Evolutionary conservation across 2,797 vertebrate species (phyloP), one percentile per base, ranked within the genome.

Genomic region (Macropodus opercularis): DNA sequence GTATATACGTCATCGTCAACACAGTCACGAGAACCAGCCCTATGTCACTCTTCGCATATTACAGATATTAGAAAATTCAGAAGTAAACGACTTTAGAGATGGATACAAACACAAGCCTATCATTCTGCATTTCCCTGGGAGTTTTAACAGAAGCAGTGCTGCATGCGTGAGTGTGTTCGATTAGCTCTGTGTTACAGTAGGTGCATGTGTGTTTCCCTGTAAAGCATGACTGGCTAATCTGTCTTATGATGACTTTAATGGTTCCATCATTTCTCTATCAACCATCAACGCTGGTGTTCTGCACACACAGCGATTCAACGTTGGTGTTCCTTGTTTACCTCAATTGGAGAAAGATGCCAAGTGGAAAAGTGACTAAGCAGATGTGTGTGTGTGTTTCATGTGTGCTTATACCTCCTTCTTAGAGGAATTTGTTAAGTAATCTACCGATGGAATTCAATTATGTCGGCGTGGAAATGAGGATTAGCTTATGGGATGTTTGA

Each of bases 401-500:
- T 43, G 53, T 44, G 15, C 27, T 23, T 65, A 23, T 49, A 59
- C 65, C 55, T 81, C 52, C 58, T 59, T 75, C 65, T 65, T 22
- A 3, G 68, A 67, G 66, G 70, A 85, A 83, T 86, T 69, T 82
- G 81, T 82, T 77, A 48, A 59, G 70, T 81, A 87, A 86, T 84
- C 78, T 73, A 69, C 71, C 69, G 55, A 75, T 81, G 75, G 77
- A 82, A 83, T 77, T 75, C 10, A 82, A 85, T 84, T 81, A 86
- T 77, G 75, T 76, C 52, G 51, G 75, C 79, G 74, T 70, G 83
- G 84, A 77, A 79, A 83, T 63, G 36, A 63, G 83, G 80, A 81
- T 87, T 87, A 84, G 74, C 71, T 81, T 80, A 66, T 74, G 79
- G 81, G 80, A 81, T 88, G 83, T 89, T 90, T 87, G 77, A 73